Evolutionary conservation across 2,797 vertebrate genomes (phyloP), one percentile per base, ranked within the genome.

Genomic region (Arctocebus calabarensis): DNA sequence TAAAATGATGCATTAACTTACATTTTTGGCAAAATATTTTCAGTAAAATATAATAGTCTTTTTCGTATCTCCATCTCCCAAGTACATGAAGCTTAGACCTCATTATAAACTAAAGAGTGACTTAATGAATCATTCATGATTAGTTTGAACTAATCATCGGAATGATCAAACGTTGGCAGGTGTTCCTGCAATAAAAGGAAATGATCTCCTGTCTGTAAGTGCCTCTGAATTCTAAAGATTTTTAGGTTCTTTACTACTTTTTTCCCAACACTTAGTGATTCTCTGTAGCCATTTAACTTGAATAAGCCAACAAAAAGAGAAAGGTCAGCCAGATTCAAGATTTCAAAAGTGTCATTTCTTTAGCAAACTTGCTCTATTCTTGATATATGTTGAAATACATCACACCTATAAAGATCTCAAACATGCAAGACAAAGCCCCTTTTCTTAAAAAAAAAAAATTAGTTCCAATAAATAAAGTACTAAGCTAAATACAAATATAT

Each of bases 121-220:
- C 81, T 93, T 96, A 95, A 86, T 96, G 89, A 94, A 96, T 95
- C 94, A 93, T 94, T 96, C 87, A 95, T 83, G 95, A 97, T 93
- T 88, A 93, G 55, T 85, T 92, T 74, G 57, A 88, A 90, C 45
- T 82, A 94, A 90, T 96, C 68, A 59, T 96, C 57, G 79, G 40
- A 95, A 77, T 85, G 61, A 85, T 97, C 88, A 85, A 66, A 89
- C 1, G 0, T 87, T 94, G 97, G 71, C 93, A 95, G 77, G 86
- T 2, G 2, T 91, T 97, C 17, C 52, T 91, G 73, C 25, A 22
- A 25, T 75, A 70, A 84, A 93, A 95, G 43, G 61, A 91, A 87
- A 87, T 88, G 77, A 94, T 88, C 59, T 87, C 68, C 68, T 37
- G 7, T 45, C 62, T 68, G 3, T 70, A 91, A 95, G 32, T 74